A percentile compares a stretch with the other conserved stretches of the same genome.
These are phyloP conservation scores for Heliconius hewitsoni DNA, from an alignment of 1,140 invertebrate species.

Conservation along the genomic window DNA sequence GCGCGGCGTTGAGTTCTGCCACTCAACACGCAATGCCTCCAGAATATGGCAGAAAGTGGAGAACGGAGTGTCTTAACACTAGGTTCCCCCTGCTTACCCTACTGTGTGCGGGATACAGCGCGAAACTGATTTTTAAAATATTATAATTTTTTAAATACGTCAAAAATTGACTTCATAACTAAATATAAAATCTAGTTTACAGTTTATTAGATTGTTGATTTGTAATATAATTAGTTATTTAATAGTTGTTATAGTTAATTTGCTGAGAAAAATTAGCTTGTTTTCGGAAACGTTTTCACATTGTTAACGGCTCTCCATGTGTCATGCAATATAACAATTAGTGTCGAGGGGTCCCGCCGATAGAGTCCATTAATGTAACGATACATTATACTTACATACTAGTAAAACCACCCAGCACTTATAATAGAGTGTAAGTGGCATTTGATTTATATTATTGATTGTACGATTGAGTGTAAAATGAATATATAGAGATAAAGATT, in stretches of 20 bases:
- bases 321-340: slow-evolving; percentile 57
- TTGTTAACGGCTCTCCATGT: slow-evolving; percentile 41
- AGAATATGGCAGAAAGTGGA: too few species aligned
- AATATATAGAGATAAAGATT: neutral
- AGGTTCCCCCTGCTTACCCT: too few species aligned
- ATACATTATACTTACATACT: neutral
- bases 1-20: too few species aligned
- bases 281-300: slow-evolving; percentile 54
- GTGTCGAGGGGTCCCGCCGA: slow-evolving; percentile 19
- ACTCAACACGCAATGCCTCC: too few species aligned
- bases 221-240: neutral
- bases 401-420: neutral
- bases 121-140: too few species aligned
- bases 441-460: slow-evolving; percentile 7
- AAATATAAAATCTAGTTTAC: too few species aligned
- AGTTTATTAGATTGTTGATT: neutral
- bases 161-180: too few species aligned
- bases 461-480: neutral
- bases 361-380: slow-evolving; percentile 1
- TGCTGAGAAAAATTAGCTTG: slow-evolving; percentile 45
- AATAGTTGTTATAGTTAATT: slow-evolving; percentile 19
- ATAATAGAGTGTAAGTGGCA: neutral
- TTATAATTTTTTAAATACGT: too few species aligned
- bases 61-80: too few species aligned
- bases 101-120: too few species aligned